These are phyloP conservation scores for Morelia viridis DNA, from an alignment of 2,797 vertebrate genomes.

Conservation along the genomic window DNA sequence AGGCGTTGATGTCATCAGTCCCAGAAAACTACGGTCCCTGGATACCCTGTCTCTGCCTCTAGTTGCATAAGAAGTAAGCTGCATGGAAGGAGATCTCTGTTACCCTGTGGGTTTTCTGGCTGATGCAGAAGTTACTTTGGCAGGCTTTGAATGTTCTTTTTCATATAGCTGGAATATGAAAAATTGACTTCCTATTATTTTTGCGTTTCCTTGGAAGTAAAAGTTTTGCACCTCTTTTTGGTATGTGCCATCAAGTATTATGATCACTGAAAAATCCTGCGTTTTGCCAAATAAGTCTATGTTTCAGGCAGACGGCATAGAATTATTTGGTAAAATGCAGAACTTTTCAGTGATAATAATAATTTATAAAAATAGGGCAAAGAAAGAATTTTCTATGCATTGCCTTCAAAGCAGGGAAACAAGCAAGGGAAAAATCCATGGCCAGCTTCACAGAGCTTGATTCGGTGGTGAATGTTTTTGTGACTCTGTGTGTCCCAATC, in stretches of 20 bases:
- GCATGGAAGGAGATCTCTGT: neutral
- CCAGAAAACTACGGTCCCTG: constrained; percentile 46
- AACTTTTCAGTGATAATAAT: neutral
- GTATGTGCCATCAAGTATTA: neutral
- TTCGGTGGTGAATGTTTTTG: neutral
- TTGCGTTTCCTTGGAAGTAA: neutral
- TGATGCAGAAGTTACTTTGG: constrained; percentile 11
- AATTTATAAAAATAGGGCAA: neutral
- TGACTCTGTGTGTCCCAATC: neutral
- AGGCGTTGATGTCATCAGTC: constrained; percentile 46
- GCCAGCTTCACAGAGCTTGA: no score
- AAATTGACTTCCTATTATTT: constrained; percentile 8
- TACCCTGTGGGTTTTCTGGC: constrained; percentile 9
- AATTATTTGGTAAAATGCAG: neutral
- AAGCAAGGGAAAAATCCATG: neutral
- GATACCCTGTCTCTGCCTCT: constrained; percentile 32
- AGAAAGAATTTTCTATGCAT: neutral
- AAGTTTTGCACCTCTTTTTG: neutral
- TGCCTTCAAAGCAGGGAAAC: neutral
- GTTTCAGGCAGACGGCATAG: no score
- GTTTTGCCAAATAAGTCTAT: neutral
- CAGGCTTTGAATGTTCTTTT: constrained; percentile 2
- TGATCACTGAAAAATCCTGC: neutral
- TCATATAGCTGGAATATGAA: constrained; percentile 19
- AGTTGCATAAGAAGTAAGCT: constrained; percentile 43